Evolutionary conservation across 2,113 vertebrate genomes (phyloP).

Genomic region (Callionymus lyra): DNA sequence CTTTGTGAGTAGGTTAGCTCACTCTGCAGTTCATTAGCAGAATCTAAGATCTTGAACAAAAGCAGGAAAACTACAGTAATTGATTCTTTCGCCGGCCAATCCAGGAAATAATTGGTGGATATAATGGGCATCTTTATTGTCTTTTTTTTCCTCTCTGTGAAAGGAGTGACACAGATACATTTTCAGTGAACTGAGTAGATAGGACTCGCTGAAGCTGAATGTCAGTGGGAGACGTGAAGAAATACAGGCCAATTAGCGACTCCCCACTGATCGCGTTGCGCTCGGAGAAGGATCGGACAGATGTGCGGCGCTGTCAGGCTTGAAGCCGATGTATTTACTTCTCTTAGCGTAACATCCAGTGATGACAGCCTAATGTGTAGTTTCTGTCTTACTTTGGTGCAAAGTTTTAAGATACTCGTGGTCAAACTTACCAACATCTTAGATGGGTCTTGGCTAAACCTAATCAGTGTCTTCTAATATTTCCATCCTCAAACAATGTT

Average conservation of each 20-base stretch:
- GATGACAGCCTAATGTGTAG: too few species aligned
- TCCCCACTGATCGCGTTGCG: constrained; percentile 33
- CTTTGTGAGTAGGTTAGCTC: too few species aligned
- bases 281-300: constrained; percentile 12
- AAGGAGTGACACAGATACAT: constrained; percentile 22
- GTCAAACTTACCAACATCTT: too few species aligned
- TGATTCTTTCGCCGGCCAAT: constrained; percentile 22
- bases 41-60: constrained; percentile 35
- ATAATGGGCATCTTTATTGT: constrained; percentile 16
- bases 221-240: constrained; percentile 37
- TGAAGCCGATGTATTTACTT: not conserved
- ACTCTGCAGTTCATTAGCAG: constrained; percentile 39
- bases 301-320: constrained; percentile 19
- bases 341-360: too few species aligned
- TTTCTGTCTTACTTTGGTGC: too few species aligned
- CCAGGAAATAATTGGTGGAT: too few species aligned
- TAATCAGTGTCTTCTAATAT: too few species aligned
- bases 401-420: too few species aligned
- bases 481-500: too few species aligned
- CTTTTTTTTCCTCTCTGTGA: constrained; percentile 8
- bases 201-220: constrained; percentile 26
- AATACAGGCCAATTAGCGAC: constrained; percentile 37
- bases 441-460: too few species aligned
- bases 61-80: constrained; percentile 33
- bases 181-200: constrained; percentile 7